Percentiles rank a stretch among this genome's conserved stretches.
Conservation (phyloP, 2,113 vertebrate species). For the Morone chrysops region DNA sequence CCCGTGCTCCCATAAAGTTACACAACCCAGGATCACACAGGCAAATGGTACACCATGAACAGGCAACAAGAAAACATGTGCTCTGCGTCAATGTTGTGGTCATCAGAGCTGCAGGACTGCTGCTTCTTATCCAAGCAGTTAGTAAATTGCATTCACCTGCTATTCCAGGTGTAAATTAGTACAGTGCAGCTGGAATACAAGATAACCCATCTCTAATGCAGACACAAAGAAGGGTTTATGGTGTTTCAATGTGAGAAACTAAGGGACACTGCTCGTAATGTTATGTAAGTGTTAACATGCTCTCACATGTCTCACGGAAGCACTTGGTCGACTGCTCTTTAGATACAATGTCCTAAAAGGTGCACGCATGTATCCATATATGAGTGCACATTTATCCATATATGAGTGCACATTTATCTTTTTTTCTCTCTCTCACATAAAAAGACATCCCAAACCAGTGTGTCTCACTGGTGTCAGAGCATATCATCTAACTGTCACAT, state of each 20-base stretch:
- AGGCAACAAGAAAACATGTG: slow-evolving; percentile 47
- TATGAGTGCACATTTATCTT: too few relatives aligned
- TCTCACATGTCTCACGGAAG: slow-evolving; percentile 21
- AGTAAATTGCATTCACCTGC: slow-evolving; percentile 20
- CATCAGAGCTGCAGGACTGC: background rate
- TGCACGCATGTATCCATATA: slow-evolving; percentile 7
- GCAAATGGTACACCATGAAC: slow-evolving; percentile 17
- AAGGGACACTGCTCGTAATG: background rate
- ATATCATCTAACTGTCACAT: background rate
- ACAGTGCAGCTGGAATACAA: background rate
- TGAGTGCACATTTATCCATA: background rate
- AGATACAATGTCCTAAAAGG: slow-evolving; percentile 5
- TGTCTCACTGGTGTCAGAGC: slow-evolving; percentile 1
- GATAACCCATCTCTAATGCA: slow-evolving; percentile 5
- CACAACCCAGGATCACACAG: slow-evolving; percentile 61
- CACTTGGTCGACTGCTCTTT: slow-evolving; percentile 14
- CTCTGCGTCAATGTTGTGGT: background rate
- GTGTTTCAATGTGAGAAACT: background rate
- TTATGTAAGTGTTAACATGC: slow-evolving; percentile 34
- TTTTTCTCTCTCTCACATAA: background rate
- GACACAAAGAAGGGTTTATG: background rate
- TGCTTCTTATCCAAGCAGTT: background rate
- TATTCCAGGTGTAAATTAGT: slow-evolving; percentile 17
- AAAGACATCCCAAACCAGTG: background rate
- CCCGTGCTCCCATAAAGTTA: slow-evolving; percentile 67